These are phyloP conservation scores for Oreamnos americanus DNA, from an alignment of 2,113 vertebrate genomes.

Conservation along the genomic window DNA sequence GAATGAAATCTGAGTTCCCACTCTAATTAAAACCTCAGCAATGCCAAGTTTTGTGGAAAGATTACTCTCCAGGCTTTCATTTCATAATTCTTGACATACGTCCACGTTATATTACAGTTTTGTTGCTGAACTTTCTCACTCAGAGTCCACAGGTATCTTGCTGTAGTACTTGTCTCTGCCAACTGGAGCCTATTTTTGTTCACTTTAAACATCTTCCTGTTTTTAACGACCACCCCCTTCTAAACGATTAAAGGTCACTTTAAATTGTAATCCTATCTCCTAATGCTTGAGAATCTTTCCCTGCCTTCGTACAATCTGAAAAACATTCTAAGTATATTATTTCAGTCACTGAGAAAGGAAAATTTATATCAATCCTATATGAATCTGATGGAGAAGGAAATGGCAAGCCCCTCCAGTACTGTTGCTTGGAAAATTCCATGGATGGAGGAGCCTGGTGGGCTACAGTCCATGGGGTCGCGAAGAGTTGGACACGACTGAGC, in stretches of 20 bases:
- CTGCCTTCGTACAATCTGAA: neutral
- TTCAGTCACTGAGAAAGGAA: neutral
- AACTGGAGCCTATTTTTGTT: conserved; percentile 7
- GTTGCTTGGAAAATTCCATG: no score
- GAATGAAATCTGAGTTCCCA: conserved; percentile 63
- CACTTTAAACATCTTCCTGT: conserved; percentile 31
- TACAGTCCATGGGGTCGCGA: no score
- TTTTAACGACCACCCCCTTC: neutral
- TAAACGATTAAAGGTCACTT: conserved; percentile 20
- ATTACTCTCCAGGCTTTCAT: conserved; percentile 54
- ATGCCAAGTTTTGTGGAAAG: conserved; percentile 63
- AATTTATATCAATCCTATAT: neutral
- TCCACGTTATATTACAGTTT: neutral
- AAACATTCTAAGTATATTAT: conserved; percentile 11
- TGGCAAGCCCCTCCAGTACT: no score
- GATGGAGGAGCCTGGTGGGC: no score
- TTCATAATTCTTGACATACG: conserved; percentile 12
- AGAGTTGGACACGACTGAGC: no score
- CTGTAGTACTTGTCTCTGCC: neutral
- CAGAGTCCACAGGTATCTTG: neutral
- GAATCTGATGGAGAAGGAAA: neutral
- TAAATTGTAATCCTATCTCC: conserved; percentile 25
- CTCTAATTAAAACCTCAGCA: conserved; percentile 69
- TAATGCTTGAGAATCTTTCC: neutral
- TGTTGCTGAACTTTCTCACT: neutral